Evolutionary conservation across 2,888 invertebrate genomes (phyloP), one percentile per base, ranked within the genome.

Genomic region (Prosapia bicincta): DNA sequence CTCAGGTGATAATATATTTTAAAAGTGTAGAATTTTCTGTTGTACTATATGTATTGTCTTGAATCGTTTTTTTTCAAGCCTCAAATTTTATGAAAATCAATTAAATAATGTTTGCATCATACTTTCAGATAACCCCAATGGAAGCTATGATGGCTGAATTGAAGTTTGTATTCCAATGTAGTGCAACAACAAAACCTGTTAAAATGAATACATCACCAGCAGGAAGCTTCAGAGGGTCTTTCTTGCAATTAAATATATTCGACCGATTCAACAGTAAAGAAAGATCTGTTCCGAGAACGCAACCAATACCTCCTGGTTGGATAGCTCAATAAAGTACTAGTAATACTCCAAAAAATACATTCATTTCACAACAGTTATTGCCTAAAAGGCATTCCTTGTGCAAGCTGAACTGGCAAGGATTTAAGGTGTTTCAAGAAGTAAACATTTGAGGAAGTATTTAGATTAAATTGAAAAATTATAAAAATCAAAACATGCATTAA

Each of bases 111-210:
- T 43, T n/a, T n/a, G 54, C n/a, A n/a, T n/a, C n/a, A 75, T 77
- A 76, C 68, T 76, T 77, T 38, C 80, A 84, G 84, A 81, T 83
- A 24, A 81, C 83, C 3, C 82, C 82, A 1, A 81, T 80, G 78
- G 81, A 82, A 66, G 83, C 83, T 25, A 80, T 83, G 65, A 76
- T 79, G 70, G 78, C 80, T 26, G 86, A 86, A 77, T 79, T 86
- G 69, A 83, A 82, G 79, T 85, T 85, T 79, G 85, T 84, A n/a
- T 77, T 86, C 20, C 82, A 82, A 72, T 85, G 83, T 75, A 81
- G 83, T 69, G 83, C 83, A 71, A 82, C 83, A 20, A 83, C 83
- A 10, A 86, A 85, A 79, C 85, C 84, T 10, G 84, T 85, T 24
- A 66, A 74, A 25, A 67, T 72, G 15, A 74, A 32, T 5, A 38